Evolutionary conservation across 2,888 invertebrate species (phyloP), one percentile per base, ranked within the genome.

Genomic region (Nebria salina): DNA sequence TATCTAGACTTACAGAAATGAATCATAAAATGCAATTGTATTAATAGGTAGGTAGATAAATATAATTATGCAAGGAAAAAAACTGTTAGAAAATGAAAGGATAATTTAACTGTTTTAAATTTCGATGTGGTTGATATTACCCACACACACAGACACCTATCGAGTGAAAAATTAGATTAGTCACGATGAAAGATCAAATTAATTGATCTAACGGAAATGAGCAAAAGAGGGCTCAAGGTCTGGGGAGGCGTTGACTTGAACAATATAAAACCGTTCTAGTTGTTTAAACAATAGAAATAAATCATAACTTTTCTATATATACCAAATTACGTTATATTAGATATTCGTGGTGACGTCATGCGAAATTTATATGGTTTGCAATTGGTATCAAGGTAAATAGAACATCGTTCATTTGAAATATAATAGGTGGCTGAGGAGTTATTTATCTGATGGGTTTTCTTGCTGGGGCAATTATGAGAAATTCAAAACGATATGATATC

Each of bases 111-210:
- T 2, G 20, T 68, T 68, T n/a, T 7, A 9, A 26, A n/a, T 68
- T 5, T 68, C n/a, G 68, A 68, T 68, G 68, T 68, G 68, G 20
- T 20, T 15, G 68, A 54, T 13, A 54, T 54, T 54, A 54, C 54
- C 54, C 54, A 54, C 54, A 54, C 54, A 54, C 4, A 7, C 54
- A 54, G 7, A 54, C 54, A 54, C 54, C 8, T 13, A 8, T 13
- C 2, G 54, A 8, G 54, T 13, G 54, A 54, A 54, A 54, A 54
- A 54, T 54, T 54, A 8, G 54, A 54, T 54, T 54, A 54, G 54
- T 54, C 54, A 54, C 54, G 54, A 54, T 54, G 4, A 8, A 8
- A 54, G 54, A 54, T 54, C 54, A 11, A 54, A 54, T 54, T 3
- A 11, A 54, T 54, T 11, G 54, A 54, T 54, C 54, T 54, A 54